These are phyloP conservation scores for Nephrocerus scutellatus DNA, from an alignment of 2,888 invertebrate genomes.

Conservation along the genomic window DNA sequence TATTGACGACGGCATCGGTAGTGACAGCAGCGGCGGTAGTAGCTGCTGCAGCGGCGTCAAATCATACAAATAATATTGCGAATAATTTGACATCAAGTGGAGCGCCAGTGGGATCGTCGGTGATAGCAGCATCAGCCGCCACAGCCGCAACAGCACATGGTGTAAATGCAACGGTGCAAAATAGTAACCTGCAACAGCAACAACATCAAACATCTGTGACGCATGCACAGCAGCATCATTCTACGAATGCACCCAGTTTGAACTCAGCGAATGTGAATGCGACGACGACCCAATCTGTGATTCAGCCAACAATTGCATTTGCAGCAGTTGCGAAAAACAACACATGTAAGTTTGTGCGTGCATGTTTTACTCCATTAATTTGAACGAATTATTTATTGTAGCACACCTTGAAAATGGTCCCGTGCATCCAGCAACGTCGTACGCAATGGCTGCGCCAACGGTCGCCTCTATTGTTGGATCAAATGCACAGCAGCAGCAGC, in stretches of 20 bases:
- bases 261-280: slow-evolving; percentile 42
- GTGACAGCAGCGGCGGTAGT: slow-evolving; percentile 25
- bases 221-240: slow-evolving; percentile 19
- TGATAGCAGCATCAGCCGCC: slow-evolving; percentile 1
- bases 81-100: slow-evolving; percentile 21
- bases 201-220: slow-evolving; percentile 26
- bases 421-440: slow-evolving; percentile 34
- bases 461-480: slow-evolving; percentile 39
- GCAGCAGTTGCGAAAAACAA: slow-evolving; percentile 58
- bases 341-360: slow-evolving; percentile 42
- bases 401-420: slow-evolving; percentile 47
- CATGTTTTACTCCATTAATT: slow-evolving; percentile 1
- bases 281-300: slow-evolving; percentile 43
- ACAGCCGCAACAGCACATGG: background rate
- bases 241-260: slow-evolving; percentile 30
- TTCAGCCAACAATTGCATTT: slow-evolving; percentile 51
- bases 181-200: slow-evolving; percentile 39
- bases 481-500: slow-evolving; percentile 29
- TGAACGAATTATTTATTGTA: slow-evolving; percentile 19
- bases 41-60: slow-evolving; percentile 23
- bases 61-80: slow-evolving; percentile 29
- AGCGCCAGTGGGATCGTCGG: slow-evolving; percentile 7
- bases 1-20: slow-evolving; percentile 35
- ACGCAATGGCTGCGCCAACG: slow-evolving; percentile 36
- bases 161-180: no score